These are phyloP conservation scores for Trachymyrmex septentrionalis DNA, from an alignment of 1,140 invertebrate species.

Conservation along the genomic window DNA sequence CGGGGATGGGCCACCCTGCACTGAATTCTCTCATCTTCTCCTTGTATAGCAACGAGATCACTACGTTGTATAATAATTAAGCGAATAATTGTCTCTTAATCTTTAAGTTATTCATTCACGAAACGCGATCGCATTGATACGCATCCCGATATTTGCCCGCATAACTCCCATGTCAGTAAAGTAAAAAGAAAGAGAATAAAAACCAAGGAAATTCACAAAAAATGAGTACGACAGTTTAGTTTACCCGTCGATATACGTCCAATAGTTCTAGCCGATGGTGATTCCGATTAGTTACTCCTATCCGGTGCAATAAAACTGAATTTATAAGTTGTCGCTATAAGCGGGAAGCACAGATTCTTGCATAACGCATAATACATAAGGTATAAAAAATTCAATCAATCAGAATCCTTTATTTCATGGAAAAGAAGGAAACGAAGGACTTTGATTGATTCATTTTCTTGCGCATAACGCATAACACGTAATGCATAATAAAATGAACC, in stretches of 20 bases:
- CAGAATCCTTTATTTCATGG: too few relatives aligned
- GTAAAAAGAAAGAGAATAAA: constrained; percentile 69
- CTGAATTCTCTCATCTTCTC: constrained; percentile 44
- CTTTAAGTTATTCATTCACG: constrained; percentile 72
- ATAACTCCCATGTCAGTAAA: constrained; percentile 84
- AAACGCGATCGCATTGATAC: constrained; percentile 74
- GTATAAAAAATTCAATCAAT: too few relatives aligned
- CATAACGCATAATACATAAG: too few relatives aligned
- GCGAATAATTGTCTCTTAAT: constrained; percentile 68
- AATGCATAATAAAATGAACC: too few relatives aligned
- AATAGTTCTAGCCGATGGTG: neutral
- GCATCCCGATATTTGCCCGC: constrained; percentile 82
- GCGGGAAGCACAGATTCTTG: too few relatives aligned
- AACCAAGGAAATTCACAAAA: constrained; percentile 61
- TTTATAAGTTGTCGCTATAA: neutral
- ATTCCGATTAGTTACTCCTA: neutral
- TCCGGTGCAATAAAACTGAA: neutral
- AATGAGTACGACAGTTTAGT: constrained; percentile 2
- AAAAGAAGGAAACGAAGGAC: too few relatives aligned
- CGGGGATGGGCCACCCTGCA: constrained; percentile 34
- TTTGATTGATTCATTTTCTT: too few relatives aligned
- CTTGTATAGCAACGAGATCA: constrained; percentile 39
- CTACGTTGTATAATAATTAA: constrained; percentile 73
- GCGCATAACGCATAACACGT: too few relatives aligned
- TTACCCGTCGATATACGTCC: constrained; percentile 1